Evolutionary conservation across 1,140 invertebrate genomes (phyloP).

Genomic region (Danaus melanippus): DNA sequence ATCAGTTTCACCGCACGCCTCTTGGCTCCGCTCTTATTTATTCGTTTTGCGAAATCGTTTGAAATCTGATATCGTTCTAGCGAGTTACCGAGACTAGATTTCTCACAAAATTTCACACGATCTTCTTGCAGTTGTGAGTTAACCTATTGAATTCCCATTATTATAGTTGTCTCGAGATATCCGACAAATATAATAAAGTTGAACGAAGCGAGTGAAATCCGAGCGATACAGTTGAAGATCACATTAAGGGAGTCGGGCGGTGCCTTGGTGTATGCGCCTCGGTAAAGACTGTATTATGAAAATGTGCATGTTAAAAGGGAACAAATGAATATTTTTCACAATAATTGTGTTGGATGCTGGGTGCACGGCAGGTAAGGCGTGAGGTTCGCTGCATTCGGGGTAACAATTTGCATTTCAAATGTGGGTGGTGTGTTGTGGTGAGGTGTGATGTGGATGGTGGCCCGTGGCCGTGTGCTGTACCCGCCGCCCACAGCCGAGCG

Average conservation of each 20-base stretch:
- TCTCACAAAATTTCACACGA: slow-evolving; percentile 65
- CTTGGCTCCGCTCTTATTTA: slow-evolving; percentile 68
- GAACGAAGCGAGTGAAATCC: slow-evolving; percentile 7
- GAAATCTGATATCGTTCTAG: slow-evolving; percentile 69
- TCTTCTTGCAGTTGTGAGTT: slow-evolving; percentile 44
- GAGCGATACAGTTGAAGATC: slow-evolving; percentile 3
- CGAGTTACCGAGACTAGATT: slow-evolving; percentile 46
- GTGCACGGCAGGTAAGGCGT: slow-evolving; percentile 54
- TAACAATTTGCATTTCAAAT: slow-evolving; percentile 70
- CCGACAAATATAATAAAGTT: no score
- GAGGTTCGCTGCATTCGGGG: slow-evolving; percentile 39
- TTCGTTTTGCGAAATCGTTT: slow-evolving; percentile 71
- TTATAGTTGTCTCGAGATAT: slow-evolving; percentile 22
- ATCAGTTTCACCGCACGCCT: slow-evolving; percentile 69
- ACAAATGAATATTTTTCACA: slow-evolving; percentile 69
- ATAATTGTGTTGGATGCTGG: slow-evolving; percentile 58
- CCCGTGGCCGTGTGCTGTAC: slow-evolving; percentile 34
- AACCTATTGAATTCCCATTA: slow-evolving; percentile 62
- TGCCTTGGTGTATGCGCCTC: slow-evolving; percentile 10
- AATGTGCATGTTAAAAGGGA: slow-evolving; percentile 48
- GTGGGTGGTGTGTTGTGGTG: slow-evolving; percentile 31
- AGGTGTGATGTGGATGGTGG: no score
- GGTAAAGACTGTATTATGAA: slow-evolving; percentile 37
- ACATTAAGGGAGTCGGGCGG: no score
- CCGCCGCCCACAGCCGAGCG: slow-evolving; percentile 25